Base-by-base conservation (phyloP, 2,113 vertebrate species). In the Hippocampus guttulatus region DNA sequence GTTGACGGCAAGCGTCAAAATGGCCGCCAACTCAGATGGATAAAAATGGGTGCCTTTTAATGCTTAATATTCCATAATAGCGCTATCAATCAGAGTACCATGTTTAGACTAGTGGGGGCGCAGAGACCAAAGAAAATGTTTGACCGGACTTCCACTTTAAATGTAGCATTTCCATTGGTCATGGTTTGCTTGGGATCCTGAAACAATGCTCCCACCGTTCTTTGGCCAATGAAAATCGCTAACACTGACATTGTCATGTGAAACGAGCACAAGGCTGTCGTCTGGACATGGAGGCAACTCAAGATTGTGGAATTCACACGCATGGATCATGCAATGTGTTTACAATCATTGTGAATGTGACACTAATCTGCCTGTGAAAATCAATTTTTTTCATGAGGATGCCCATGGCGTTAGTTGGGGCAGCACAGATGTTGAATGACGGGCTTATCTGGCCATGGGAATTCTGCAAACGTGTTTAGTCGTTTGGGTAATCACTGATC, bases 291-390 rank as follows among this genome's bases (percentile, higher is more conserved):
- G 18, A 20, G 49, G 49, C 1, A 51, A 8, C 49, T 27, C 55
- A 57, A 23, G 14, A 25, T 25, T 70, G 21, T 47, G 58, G 49
- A 10, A 75, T 84, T 80, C 73, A 25, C 54, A 43, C 69, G 5
- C 11, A 20, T 11, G 52, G n/a, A 40, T 64, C 74, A 63, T 68
- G n/a, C 30, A 33, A 3, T 67, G 0, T 76, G 67, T 83, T 80
- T 65, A 69, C 71, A 71, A 64, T 80, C 81, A 85, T 86, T 86
- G 72, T 75, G 77, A 83, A 86, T 80, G 80, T 81, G 74, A 52
- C 64, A 70, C 8, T 84, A 83, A 88, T 85, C 80, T 71, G 67
- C 43, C 25, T 3, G 27, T 75, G 68, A 81, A 69, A 84, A 85
- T 83, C 78, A 78, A 82, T 75, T 83, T 83, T 68, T 70, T 55